A percentile compares a stretch with the other conserved stretches of the same genome.
Evolutionary conservation across 2,797 vertebrate species (phyloP).

Genomic region (Odontamblyopus lacepedii): DNA sequence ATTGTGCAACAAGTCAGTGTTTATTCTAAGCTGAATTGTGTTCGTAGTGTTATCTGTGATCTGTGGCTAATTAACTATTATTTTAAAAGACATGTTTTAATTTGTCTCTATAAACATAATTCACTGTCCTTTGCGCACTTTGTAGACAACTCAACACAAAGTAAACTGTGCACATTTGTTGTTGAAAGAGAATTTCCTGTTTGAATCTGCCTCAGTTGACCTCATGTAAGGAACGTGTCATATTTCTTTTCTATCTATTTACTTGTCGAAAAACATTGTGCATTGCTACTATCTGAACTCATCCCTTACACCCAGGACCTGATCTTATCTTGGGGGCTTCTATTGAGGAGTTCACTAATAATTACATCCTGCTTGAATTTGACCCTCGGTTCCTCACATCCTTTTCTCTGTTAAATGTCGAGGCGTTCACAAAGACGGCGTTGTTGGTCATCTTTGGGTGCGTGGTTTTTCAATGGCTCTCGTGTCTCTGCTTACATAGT

Average conservation of each 20-base stretch:
- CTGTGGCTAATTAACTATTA: slow-evolving; percentile 6
- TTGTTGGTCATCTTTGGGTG: slow-evolving; percentile 66
- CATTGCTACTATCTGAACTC: slow-evolving; percentile 17
- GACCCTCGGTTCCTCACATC: slow-evolving; percentile 72
- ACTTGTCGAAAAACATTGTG: slow-evolving; percentile 55
- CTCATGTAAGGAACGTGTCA: slow-evolving; percentile 39
- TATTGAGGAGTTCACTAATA: slow-evolving; percentile 78
- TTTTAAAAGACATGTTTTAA: slow-evolving; percentile 42
- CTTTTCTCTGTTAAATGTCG: slow-evolving; percentile 67
- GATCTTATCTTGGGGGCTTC: slow-evolving; percentile 52
- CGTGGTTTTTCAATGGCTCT: slow-evolving; percentile 34
- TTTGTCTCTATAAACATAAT: slow-evolving; percentile 36
- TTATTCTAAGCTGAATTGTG: not conserved
- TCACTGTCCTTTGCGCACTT: slow-evolving; percentile 27
- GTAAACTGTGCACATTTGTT: slow-evolving; percentile 70
- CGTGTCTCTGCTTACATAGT: slow-evolving; percentile 58
- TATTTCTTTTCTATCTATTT: slow-evolving; percentile 32
- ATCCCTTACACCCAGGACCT: not conserved
- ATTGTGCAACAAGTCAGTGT: not conserved
- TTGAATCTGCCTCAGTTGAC: slow-evolving; percentile 58
- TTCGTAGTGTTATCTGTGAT: not conserved
- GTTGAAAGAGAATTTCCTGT: slow-evolving; percentile 74
- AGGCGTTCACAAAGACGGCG: slow-evolving; percentile 63
- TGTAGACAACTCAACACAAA: slow-evolving; percentile 48
- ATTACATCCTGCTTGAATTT: slow-evolving; percentile 75